These are phyloP conservation scores for Geotrypetes seraphini DNA, from an alignment of 2,797 vertebrate genomes.

Conservation along the genomic window DNA sequence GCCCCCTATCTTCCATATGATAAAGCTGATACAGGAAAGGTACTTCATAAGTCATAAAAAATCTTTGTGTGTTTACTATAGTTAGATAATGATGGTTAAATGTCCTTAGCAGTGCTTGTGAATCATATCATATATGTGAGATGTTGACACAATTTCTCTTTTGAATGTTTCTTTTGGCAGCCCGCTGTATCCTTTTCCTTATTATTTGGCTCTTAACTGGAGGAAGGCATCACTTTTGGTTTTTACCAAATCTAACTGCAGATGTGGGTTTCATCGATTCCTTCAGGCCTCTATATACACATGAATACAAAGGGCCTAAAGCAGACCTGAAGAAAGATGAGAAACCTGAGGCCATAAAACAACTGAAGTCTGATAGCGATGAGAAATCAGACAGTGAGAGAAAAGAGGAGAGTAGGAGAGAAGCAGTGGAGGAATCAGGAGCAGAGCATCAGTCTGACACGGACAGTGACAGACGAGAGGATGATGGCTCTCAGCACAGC, in stretches of 20 bases:
- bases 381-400: constrained; percentile 90
- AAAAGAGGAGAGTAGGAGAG: constrained; percentile 66
- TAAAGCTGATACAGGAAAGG: too few species aligned
- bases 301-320: constrained; percentile 93
- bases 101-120: too few species aligned
- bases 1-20: too few species aligned
- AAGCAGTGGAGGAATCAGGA: constrained; percentile 48
- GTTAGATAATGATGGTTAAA: too few species aligned
- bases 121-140: too few species aligned
- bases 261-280: constrained; percentile 98
- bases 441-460: constrained; percentile 81
- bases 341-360: constrained; percentile 64
- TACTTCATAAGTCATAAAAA: too few species aligned
- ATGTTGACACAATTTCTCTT: too few species aligned
- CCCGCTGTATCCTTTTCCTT: constrained; percentile 94
- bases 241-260: constrained; percentile 93
- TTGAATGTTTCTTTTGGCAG: constrained; percentile 41
- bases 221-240: constrained; percentile 97
- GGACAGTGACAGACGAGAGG: constrained; percentile 89
- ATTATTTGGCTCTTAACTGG: constrained; percentile 95
- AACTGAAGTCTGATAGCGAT: constrained; percentile 81
- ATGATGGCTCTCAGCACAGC: constrained; percentile 95
- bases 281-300: constrained; percentile 94
- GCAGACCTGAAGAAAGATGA: constrained; percentile 75
- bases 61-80: too few species aligned